phyloP scores from a whole-genome alignment of 1,140 invertebrate species.

The Drosophila grimshawi region DNA sequence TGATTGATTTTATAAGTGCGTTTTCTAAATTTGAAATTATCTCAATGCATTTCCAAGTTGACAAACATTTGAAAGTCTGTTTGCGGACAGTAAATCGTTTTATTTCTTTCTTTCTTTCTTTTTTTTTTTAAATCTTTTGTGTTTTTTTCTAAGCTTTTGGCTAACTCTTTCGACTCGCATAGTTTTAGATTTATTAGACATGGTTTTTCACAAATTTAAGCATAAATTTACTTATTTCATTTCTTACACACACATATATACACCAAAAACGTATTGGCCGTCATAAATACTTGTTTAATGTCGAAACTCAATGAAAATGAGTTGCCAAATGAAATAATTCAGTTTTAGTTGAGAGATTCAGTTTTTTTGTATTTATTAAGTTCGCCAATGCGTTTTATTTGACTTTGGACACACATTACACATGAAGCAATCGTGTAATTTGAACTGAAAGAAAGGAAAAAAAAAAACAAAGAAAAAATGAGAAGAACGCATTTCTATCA shows the following conservation, averaged over 20 bases:
- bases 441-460: no score
- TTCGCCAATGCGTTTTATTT: background rate
- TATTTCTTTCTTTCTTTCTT: slow-evolving; percentile 5
- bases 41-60: slow-evolving; percentile 6
- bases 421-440: background rate
- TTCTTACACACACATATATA: background rate
- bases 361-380: background rate
- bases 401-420: background rate
- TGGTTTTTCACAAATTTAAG: background rate
- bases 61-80: background rate
- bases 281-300: background rate
- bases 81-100: slow-evolving; percentile 31
- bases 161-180: slow-evolving; percentile 47
- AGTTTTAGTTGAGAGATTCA: no score
- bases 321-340: no score
- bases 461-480: background rate
- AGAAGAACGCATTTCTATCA: background rate
- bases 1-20: background rate
- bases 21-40: background rate
- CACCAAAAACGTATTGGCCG: background rate
- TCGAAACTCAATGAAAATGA: no score
- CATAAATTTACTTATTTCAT: slow-evolving; percentile 1
- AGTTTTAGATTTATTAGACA: slow-evolving; percentile 7
- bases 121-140: background rate
- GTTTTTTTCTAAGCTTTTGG: slow-evolving; percentile 18